Evolutionary conservation across 23 tunicate genomes (phyloP).

Genomic region (Styela plicata): DNA sequence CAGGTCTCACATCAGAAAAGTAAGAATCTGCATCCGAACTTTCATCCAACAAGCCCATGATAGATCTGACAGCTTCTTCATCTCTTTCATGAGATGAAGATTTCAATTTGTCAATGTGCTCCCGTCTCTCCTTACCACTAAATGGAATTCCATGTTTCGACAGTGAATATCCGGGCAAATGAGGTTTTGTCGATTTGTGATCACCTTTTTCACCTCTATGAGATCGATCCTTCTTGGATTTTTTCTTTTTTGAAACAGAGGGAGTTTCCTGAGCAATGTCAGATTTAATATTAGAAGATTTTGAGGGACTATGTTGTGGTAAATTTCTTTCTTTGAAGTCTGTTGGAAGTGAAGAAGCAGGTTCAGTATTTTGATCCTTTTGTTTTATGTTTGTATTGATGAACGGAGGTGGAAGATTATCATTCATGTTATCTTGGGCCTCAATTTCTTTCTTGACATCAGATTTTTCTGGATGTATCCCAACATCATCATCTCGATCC

Average conservation of each 20-base stretch:
- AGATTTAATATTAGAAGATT: neutral
- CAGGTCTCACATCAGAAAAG: slow-evolving; percentile 20
- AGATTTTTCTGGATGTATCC: neutral
- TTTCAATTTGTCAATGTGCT: slow-evolving; percentile 36
- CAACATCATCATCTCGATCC: slow-evolving; percentile 21
- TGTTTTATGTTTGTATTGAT: neutral
- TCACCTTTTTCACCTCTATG: neutral
- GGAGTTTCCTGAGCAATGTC: neutral
- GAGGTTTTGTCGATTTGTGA: neutral
- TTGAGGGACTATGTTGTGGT: neutral
- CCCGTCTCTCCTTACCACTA: slow-evolving; percentile 9
- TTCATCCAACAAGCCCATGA: slow-evolving; percentile 44
- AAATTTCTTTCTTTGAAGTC: neutral
- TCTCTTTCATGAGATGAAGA: slow-evolving; percentile 64
- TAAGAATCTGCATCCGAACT: slow-evolving; percentile 32
- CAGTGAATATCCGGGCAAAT: neutral
- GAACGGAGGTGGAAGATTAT: neutral
- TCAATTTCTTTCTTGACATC: neutral
- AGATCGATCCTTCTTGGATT: neutral
- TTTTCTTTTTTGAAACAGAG: neutral
- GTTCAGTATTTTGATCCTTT: neutral
- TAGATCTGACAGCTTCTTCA: slow-evolving; percentile 89
- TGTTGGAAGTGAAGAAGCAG: neutral
- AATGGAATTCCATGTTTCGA: neutral
- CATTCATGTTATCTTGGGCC: neutral